Base-by-base conservation (phyloP, 2,888 invertebrate species). In the Caenorhabditis panamensis region DNA sequence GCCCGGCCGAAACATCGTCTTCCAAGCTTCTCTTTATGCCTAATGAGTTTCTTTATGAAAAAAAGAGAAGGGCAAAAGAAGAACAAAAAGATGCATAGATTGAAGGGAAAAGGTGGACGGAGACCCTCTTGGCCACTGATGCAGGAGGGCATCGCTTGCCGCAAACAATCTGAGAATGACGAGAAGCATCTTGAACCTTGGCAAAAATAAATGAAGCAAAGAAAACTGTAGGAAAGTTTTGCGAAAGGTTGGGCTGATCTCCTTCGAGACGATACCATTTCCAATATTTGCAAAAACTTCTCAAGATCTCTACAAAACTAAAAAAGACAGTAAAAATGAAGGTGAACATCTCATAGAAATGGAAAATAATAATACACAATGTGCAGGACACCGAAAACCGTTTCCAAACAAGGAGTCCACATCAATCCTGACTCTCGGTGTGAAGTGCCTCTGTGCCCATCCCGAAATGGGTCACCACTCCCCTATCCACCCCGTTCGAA, bases 371-470 rank as follows among this genome's bases (percentile, higher is more conserved):
- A 53, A 37, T 22, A 44, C 9, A 54, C 53, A 31, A 44, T n/a
- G 36, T 28, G 24, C 9, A 1, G 13, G 18, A 18, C 26, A 41
- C 41, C 54, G 56, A 49, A 56, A 18, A 44, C 24, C 20, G 28
- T 20, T 20, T 20, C 49, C 22, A 58, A 18, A 37, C 37, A 59
- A 16, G 31, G 36, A 68, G 51, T 69, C 68, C 37, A 59, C 59
- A 69, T 59, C 51, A 69, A 51, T 69, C 59, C 37, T 49, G 54
- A 68, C 68, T 53, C 37, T 53, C 41, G 36, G 69, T 71, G 69
- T 71, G 69, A 71, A 71, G 69, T 71, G 69, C 44, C 54, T 71
- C 69, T 62, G 62, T 71, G 69, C 69, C 69, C 69, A 71, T 71
- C 69, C 69, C 69, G 62, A 71, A 71, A 62, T 61, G 62, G 69